Evolutionary conservation across 2,113 vertebrate species (phyloP).

Genomic region (Sclerurus mexicanus): DNA sequence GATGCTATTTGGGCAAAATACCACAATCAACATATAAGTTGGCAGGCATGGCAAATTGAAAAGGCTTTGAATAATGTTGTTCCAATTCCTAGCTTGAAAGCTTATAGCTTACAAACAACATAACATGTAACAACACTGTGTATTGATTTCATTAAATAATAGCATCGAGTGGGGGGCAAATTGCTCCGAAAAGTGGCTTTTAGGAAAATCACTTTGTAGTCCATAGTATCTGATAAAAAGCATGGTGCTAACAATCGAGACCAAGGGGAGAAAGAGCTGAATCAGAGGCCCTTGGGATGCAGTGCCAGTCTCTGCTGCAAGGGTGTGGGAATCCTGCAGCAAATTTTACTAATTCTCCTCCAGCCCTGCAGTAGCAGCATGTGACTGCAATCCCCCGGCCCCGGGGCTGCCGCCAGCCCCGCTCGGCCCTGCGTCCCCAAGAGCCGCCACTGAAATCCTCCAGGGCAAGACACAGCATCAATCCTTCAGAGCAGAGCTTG

Average conservation of each 20-base stretch:
- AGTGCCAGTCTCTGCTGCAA: constrained; percentile 19
- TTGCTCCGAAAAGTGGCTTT: not conserved
- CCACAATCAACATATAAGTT: constrained; percentile 24
- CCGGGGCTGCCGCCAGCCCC: not conserved
- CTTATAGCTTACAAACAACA: constrained; percentile 23
- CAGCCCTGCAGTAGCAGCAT: constrained; percentile 33
- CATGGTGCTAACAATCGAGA: not conserved
- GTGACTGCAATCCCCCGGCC: constrained; percentile 23
- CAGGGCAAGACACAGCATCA: not conserved
- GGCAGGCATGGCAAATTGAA: constrained; percentile 21
- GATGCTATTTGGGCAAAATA: constrained; percentile 9
- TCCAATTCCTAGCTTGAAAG: constrained; percentile 31
- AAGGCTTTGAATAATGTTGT: constrained; percentile 43
- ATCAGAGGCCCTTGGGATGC: constrained; percentile 8
- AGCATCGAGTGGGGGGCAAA: not conserved
- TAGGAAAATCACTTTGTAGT: constrained; percentile 43
- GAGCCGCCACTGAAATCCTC: not conserved
- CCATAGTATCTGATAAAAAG: constrained; percentile 2
- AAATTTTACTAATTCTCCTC: constrained; percentile 57
- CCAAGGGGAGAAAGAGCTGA: constrained; percentile 38
- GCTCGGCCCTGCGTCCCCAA: not conserved
- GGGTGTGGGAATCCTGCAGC: constrained; percentile 45
- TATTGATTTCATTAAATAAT: constrained; percentile 63
- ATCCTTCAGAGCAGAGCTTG: not conserved
- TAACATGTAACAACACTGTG: not conserved